phyloP scores from a whole-genome alignment of 2,113 vertebrate genomes.

The Cynopterus brachyotis region DNA sequence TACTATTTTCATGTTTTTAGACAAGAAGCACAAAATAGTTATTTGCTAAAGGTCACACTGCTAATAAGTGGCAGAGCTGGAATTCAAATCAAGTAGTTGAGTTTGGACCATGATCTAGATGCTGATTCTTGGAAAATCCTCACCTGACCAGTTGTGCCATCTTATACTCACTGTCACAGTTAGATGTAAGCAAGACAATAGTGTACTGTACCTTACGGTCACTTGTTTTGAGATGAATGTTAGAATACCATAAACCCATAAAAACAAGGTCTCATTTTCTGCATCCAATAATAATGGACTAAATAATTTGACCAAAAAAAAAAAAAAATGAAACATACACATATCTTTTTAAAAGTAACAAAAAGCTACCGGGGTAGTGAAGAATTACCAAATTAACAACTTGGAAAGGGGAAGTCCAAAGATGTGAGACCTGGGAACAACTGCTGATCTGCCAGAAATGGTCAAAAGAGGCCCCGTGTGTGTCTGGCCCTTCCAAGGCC shows the following conservation, averaged over 20 bases:
- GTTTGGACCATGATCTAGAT: background rate
- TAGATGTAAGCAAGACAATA: background rate
- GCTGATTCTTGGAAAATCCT: background rate
- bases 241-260: background rate
- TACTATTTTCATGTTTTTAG: background rate
- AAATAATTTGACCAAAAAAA: background rate
- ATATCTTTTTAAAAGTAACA: background rate
- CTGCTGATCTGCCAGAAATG: background rate
- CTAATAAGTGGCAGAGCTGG: background rate
- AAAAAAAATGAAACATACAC: background rate
- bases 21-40: background rate
- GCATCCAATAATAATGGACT: background rate
- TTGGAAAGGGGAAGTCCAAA: background rate
- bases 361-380: background rate
- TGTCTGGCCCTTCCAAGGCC: background rate
- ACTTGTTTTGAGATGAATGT: background rate
- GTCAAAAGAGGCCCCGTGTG: background rate
- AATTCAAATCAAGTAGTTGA: background rate
- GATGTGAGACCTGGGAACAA: background rate
- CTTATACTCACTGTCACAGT: background rate
- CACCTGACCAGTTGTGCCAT: background rate
- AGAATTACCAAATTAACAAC: background rate
- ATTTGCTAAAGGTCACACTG: background rate
- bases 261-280: constrained; percentile 4
- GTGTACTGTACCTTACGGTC: background rate